A percentile compares a stretch with the other conserved stretches of the same genome.
These are phyloP conservation scores for Pycnomerus fuliginosus DNA, from an alignment of 2,888 invertebrate genomes.

Conservation along the genomic window DNA sequence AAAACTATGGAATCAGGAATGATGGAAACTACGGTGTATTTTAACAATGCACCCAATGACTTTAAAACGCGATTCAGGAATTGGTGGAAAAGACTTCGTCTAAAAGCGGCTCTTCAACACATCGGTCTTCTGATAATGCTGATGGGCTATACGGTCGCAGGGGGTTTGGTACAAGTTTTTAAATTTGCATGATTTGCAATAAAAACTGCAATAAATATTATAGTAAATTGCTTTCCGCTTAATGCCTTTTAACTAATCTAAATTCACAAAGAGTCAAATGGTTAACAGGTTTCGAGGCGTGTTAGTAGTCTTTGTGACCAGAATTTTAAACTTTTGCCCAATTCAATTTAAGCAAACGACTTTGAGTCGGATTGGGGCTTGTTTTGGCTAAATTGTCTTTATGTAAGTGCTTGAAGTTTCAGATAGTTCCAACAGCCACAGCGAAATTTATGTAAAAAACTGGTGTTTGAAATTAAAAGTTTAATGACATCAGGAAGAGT, in stretches of 20 bases:
- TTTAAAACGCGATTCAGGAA: conserved; percentile 44
- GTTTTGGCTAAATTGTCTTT: too few relatives aligned
- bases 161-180: conserved; percentile 65
- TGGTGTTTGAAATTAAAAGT: too few relatives aligned
- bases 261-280: not conserved
- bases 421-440: not conserved
- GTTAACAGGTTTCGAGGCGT: not conserved
- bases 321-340: not conserved
- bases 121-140: conserved; percentile 72
- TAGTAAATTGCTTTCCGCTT: not conserved
- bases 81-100: conserved; percentile 60
- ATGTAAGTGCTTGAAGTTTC: too few relatives aligned
- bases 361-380: not conserved
- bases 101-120: conserved; percentile 70
- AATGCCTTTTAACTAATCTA: not conserved
- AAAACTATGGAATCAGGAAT: conserved; percentile 4
- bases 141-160: conserved; percentile 75
- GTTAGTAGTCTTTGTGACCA: not conserved
- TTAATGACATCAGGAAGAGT: not conserved
- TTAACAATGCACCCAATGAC: conserved; percentile 43
- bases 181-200: not conserved
- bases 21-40: conserved; percentile 39
- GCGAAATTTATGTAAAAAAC: not conserved
- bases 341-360: not conserved
- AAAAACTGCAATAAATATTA: not conserved